These are phyloP conservation scores for Typhlichthys subterraneus DNA, from an alignment of 2,797 vertebrate genomes.

Conservation along the genomic window DNA sequence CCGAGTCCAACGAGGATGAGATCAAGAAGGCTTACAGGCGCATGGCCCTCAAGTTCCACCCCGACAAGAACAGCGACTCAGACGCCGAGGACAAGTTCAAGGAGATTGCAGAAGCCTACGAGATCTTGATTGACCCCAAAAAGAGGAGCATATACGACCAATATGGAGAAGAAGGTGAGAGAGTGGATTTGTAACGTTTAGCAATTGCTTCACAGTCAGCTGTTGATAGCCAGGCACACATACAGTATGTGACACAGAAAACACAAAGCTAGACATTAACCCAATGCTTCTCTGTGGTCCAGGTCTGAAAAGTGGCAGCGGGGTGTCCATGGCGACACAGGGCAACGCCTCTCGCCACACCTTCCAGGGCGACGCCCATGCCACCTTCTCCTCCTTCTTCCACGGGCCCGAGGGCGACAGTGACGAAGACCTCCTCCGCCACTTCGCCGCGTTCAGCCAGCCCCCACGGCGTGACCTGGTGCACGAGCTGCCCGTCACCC, in stretches of 20 bases:
- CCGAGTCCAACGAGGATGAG: constrained; percentile 91
- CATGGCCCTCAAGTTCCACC: constrained; percentile 95
- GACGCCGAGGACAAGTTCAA: constrained; percentile 81
- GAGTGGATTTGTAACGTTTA: not conserved
- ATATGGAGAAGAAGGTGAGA: constrained; percentile 91
- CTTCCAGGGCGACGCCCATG: constrained; percentile 86
- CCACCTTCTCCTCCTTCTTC: constrained; percentile 89
- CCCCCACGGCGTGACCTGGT: constrained; percentile 70
- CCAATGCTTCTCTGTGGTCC: constrained; percentile 15
- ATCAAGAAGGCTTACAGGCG: constrained; percentile 95
- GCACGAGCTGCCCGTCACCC: constrained; percentile 89
- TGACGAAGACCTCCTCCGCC: constrained; percentile 88
- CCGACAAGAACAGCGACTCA: constrained; percentile 79
- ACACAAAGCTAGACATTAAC: not conserved
- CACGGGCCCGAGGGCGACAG: constrained; percentile 83
- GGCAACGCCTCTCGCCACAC: constrained; percentile 85
- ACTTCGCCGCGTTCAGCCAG: constrained; percentile 86
- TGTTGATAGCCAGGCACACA: constrained; percentile 9
- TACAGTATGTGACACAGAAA: not conserved
- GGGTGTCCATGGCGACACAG: constrained; percentile 51
- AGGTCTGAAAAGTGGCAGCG: constrained; percentile 68
- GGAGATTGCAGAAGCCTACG: constrained; percentile 89
- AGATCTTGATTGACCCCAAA: constrained; percentile 90
- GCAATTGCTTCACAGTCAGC: constrained; percentile 19
- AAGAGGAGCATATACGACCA: constrained; percentile 91